These are phyloP conservation scores for Phyllotreta cruciferae DNA, from an alignment of 2,888 invertebrate genomes.

Conservation along the genomic window DNA sequence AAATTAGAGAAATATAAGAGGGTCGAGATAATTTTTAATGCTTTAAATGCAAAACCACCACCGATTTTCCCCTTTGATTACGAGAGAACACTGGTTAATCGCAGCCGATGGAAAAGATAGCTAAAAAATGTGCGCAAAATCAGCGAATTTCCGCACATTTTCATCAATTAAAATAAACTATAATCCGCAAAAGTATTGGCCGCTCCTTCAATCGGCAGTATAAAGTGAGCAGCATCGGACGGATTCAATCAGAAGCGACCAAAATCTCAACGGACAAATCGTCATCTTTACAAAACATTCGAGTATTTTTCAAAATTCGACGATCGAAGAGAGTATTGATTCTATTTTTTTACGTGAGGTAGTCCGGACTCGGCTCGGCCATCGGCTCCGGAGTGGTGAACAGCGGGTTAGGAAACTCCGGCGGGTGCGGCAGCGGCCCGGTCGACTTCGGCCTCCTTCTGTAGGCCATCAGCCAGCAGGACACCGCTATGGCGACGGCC, in stretches of 20 bases:
- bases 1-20: constrained; percentile 40
- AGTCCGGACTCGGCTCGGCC: constrained; percentile 84
- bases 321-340: constrained; percentile 48
- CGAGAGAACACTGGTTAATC: constrained; percentile 43
- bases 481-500: constrained; percentile 92
- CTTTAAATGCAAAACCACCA: constrained; percentile 51
- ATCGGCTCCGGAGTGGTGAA: constrained; percentile 84
- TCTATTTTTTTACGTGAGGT: constrained; percentile 66
- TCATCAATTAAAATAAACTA: constrained; percentile 42
- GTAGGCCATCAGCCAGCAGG: constrained; percentile 95
- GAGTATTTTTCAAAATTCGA: too few relatives aligned
- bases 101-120: constrained; percentile 61
- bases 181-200: constrained; percentile 37
- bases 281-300: background rate
- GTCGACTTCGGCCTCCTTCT: constrained; percentile 84
- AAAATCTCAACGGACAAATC: constrained; percentile 30
- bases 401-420: constrained; percentile 93
- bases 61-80: constrained; percentile 56
- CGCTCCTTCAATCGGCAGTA: constrained; percentile 44
- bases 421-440: constrained; percentile 92
- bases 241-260: constrained; percentile 44
- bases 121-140: constrained; percentile 45
- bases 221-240: constrained; percentile 52
- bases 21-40: constrained; percentile 37
- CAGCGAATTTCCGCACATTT: constrained; percentile 41